phyloP scores from a whole-genome alignment of 2,797 vertebrate species.

The Muraenolepis orangiensis region DNA sequence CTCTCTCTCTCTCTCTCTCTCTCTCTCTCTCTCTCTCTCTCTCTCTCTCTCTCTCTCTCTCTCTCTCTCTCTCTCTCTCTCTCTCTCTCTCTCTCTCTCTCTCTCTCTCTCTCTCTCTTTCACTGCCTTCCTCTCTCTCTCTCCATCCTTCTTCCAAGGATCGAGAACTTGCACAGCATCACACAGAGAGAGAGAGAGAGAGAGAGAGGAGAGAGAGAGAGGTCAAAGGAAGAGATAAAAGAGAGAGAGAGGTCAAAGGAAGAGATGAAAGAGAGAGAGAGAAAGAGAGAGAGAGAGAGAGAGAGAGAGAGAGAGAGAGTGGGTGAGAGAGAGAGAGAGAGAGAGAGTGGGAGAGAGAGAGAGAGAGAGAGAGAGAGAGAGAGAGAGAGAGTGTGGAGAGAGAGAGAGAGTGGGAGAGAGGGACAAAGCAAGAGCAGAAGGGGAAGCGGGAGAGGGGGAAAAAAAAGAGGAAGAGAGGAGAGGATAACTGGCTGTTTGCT shows the following conservation, averaged over 20 bases:
- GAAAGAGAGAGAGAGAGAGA: constrained; percentile 44
- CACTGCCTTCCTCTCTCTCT: constrained; percentile 9
- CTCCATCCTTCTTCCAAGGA: constrained; percentile 48
- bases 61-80: constrained; percentile 13
- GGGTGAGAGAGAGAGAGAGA: constrained; percentile 47
- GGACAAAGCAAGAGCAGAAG: no score
- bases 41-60: constrained; percentile 32
- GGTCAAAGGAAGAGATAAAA: constrained; percentile 53
- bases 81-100: constrained; percentile 21
- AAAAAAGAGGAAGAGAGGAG: constrained; percentile 63
- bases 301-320: constrained; percentile 38
- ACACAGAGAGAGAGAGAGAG: constrained; percentile 33
- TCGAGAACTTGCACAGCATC: constrained; percentile 61
- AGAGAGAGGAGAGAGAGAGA: constrained; percentile 47
- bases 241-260: constrained; percentile 43
- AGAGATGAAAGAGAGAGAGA: constrained; percentile 44
- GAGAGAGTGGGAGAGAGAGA: constrained; percentile 46
- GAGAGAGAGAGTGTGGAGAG: constrained; percentile 44
- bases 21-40: constrained; percentile 21
- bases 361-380: constrained; percentile 46
- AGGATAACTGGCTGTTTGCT: constrained; percentile 70
- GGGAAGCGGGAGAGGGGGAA: constrained; percentile 58
- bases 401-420: constrained; percentile 33
- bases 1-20: constrained; percentile 27
- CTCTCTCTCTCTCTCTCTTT: constrained; percentile 29